phyloP scores from a whole-genome alignment of 2,113 vertebrate species.

The pig (Sus scrofa) region T2T-Sscrofa CM000817.6:121528501-121529000 shows the following conservation, averaged over 20 bases:
- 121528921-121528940: background rate
- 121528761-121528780: background rate
- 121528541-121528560: background rate
- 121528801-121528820: background rate
- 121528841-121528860: background rate
- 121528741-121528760: background rate
- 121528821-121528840: background rate
- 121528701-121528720: background rate
- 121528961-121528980: background rate
- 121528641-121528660: background rate
- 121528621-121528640: background rate
- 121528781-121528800: background rate
- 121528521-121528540: background rate
- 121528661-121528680: background rate
- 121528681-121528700: background rate
- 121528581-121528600: background rate
- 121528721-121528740: background rate
- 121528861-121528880: background rate
- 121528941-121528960: background rate
- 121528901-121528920: background rate
- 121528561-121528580: background rate
- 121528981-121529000: background rate
- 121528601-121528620: background rate
- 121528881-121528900: background rate
- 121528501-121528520: background rate